These are phyloP conservation scores for Cyaniris semiargus DNA, from an alignment of 2,888 invertebrate species.

Conservation along the genomic window DNA sequence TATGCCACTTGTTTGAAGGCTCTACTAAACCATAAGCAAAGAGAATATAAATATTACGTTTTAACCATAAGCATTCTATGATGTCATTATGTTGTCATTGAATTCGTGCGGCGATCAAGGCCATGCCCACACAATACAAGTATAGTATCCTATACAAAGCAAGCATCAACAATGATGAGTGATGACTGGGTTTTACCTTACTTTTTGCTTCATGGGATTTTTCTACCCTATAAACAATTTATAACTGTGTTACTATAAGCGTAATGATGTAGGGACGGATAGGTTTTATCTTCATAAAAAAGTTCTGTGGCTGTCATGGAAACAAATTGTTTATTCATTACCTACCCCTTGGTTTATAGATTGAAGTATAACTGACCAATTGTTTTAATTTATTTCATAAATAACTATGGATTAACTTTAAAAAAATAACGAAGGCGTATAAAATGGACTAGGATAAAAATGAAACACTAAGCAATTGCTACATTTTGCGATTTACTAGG, in stretches of 20 bases:
- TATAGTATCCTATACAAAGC: constrained; percentile 7
- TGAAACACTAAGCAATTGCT: not conserved
- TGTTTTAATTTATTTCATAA: not conserved
- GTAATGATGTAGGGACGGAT: not conserved
- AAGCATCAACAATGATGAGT: not conserved
- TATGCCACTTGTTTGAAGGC: not conserved
- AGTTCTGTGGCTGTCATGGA: constrained; percentile 18
- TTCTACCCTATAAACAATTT: constrained; percentile 34
- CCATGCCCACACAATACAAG: constrained; percentile 39
- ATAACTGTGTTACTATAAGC: constrained; percentile 37
- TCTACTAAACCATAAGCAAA: too few species aligned
- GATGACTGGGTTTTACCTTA: constrained; percentile 44
- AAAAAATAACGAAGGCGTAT: not conserved
- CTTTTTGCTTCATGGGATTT: constrained; percentile 64
- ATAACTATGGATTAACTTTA: not conserved
- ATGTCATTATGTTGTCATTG: constrained; percentile 44
- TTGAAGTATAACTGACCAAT: not conserved
- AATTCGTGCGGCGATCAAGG: constrained; percentile 43
- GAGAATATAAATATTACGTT: too few species aligned
- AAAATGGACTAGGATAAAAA: not conserved
- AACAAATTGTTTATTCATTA: constrained; percentile 26
- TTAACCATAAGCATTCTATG: constrained; percentile 39
- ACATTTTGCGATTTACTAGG: not conserved
- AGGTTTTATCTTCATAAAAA: constrained; percentile 51
- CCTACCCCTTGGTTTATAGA: not conserved